phyloP scores from a whole-genome alignment of 2,888 invertebrate species.

The Dolomedes plantarius region DNA sequence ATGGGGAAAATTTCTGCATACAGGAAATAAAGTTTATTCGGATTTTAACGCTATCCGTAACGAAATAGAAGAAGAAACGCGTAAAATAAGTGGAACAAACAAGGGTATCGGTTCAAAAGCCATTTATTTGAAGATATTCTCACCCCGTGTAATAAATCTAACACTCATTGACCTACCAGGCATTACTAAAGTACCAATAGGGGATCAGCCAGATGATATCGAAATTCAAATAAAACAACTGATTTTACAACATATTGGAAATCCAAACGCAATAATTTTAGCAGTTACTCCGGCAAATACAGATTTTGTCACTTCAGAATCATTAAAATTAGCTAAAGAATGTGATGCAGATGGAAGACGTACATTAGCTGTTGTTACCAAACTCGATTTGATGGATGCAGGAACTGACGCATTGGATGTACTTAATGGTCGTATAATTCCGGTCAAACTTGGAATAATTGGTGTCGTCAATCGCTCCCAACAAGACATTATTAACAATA shows the following conservation, averaged over 20 bases:
- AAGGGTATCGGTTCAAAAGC: constrained; percentile 97
- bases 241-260: constrained; percentile 91
- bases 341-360: constrained; percentile 97
- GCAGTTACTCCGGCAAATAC: constrained; percentile 98
- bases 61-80: constrained; percentile 97
- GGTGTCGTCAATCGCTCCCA: constrained; percentile 99
- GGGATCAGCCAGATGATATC: constrained; percentile 98
- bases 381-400: constrained; percentile 99
- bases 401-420: constrained; percentile 99
- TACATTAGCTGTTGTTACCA: constrained; percentile 98
- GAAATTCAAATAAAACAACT: constrained; percentile 94
- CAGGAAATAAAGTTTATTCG: constrained; percentile 89
- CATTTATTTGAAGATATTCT: constrained; percentile 96
- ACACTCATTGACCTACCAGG: constrained; percentile 98
- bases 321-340: constrained; percentile 95
- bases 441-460: constrained; percentile 98
- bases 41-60: constrained; percentile 92
- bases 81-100: constrained; percentile 93
- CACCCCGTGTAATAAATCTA: constrained; percentile 91
- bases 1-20: constrained; percentile 97
- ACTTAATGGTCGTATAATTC: constrained; percentile 96
- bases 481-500: constrained; percentile 95
- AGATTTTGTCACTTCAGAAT: constrained; percentile 99
- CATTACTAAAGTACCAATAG: constrained; percentile 97
- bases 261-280: constrained; percentile 98